Evolutionary conservation across 1,140 invertebrate genomes (phyloP).

Genomic region (Eubasilissa regina): DNA sequence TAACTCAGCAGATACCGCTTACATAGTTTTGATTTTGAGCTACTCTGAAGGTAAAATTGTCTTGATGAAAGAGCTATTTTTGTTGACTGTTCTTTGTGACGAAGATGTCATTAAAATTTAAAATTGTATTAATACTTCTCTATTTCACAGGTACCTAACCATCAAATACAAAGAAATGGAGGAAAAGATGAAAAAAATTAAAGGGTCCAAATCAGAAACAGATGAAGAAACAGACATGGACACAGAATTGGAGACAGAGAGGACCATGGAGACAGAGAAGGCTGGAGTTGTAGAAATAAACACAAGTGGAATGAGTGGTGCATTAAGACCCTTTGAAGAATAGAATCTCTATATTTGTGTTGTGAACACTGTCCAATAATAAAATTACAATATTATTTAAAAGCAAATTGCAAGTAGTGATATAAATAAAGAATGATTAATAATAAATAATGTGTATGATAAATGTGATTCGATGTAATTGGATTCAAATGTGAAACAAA

Average conservation of each 20-base stretch:
- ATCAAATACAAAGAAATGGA: constrained; percentile 89
- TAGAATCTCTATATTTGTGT: not conserved
- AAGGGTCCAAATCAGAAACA: constrained; percentile 63
- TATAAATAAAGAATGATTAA: too few relatives aligned
- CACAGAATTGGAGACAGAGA: constrained; percentile 52
- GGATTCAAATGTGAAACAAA: too few relatives aligned
- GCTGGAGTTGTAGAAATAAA: constrained; percentile 57
- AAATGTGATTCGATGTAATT: too few relatives aligned
- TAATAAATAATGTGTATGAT: constrained; percentile 21
- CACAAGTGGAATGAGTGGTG: constrained; percentile 57
- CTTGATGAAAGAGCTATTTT: too few relatives aligned
- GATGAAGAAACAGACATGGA: constrained; percentile 56
- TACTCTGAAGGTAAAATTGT: too few relatives aligned
- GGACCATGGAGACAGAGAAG: constrained; percentile 48
- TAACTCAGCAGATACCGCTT: too few relatives aligned
- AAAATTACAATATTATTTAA: not conserved
- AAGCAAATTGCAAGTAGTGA: too few relatives aligned
- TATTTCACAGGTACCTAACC: constrained; percentile 78
- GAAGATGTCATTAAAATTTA: too few relatives aligned
- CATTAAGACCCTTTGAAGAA: constrained; percentile 42
- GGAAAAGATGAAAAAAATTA: constrained; percentile 77
- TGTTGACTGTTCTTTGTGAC: too few relatives aligned
- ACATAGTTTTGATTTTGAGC: too few relatives aligned
- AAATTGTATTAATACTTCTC: too few relatives aligned
- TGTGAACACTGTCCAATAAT: not conserved